Evolutionary conservation across 2,113 vertebrate genomes (phyloP).

Genomic region (Cygnus atratus): DNA sequence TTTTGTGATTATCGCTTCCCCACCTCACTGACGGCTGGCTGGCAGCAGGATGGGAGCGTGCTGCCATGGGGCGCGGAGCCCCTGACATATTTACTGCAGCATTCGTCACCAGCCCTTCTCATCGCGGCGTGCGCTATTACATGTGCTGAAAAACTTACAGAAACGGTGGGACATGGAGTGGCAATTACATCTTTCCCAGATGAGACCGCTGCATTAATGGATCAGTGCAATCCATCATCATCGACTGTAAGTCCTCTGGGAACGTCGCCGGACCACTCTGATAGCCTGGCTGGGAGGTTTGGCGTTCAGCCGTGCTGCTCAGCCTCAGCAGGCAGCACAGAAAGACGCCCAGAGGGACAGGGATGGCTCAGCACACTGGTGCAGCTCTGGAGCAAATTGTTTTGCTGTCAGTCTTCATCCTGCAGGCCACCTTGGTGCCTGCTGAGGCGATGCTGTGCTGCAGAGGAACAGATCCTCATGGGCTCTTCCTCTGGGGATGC

Average conservation of each 20-base stretch:
- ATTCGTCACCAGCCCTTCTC: slow-evolving; percentile 55
- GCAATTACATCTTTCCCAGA: slow-evolving; percentile 64
- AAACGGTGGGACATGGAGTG: slow-evolving; percentile 35
- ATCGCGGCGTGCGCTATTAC: neutral
- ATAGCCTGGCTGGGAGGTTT: slow-evolving; percentile 6
- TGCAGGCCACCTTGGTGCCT: neutral
- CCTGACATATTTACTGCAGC: slow-evolving; percentile 64
- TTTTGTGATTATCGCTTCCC: slow-evolving; percentile 32
- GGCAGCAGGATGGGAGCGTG: neutral
- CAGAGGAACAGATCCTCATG: neutral
- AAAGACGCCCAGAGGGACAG: neutral
- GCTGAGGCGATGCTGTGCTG: neutral
- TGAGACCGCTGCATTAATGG: slow-evolving; percentile 51
- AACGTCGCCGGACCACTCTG: slow-evolving; percentile 4
- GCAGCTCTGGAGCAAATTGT: neutral
- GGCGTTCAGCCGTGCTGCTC: neutral
- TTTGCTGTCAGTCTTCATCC: neutral
- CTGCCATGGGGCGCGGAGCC: neutral
- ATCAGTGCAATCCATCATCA: slow-evolving; percentile 46
- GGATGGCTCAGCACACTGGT: neutral
- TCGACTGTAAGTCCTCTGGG: slow-evolving; percentile 4
- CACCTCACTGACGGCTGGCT: neutral
- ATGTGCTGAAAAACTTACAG: slow-evolving; percentile 42
- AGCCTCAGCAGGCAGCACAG: neutral
- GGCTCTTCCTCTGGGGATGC: neutral